Evolutionary conservation across 2,113 vertebrate genomes (phyloP), one percentile per base, ranked within the genome.

Genomic region (Pseudonaja textilis): DNA sequence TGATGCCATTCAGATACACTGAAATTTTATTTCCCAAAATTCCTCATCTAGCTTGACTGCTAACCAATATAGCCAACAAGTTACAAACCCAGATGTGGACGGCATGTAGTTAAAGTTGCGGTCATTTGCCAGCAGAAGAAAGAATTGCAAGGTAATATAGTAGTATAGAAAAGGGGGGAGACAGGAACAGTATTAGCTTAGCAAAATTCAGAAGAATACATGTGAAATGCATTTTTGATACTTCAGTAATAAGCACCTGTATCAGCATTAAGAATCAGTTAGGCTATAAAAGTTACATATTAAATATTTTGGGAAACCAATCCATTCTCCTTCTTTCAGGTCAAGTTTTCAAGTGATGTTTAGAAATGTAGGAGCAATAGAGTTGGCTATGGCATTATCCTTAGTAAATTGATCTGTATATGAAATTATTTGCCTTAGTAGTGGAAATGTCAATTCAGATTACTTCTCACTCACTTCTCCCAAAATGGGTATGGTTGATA

Each of bases 171-270:
- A 92, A 57, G 55, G 85, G 86, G 86, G 94, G 42, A 96, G 93
- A 95, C 94, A 96, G 89, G 89, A 69, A 50, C 90, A 90, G 86
- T 61, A 81, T 86, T 87, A 94, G 89, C 95, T 95, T 97, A 97
- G 97, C 95, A 96, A n/a, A 96, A 94, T 93, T 97, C 97, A 97
- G 95, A 94, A 93, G 89, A 92, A 86, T 87, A 93, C 91, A 93
- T 95, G 85, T 0, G 42, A 91, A 95, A 94, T 95, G 88, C 92
- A 90, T 92, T 90, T 54, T 87, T 54, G 45, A 39, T 54, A 18
- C 0, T 20, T 61, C 42, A 8, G 0, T 42, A 87, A 81, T 10
- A 3, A 54, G 25, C 90, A 88, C 11, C 1, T 54, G 29, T 89
- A 10, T 23, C 52, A 39, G 11, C 52, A 92, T 50, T 56, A 23